These are phyloP conservation scores for Ischnura elegans DNA, from an alignment of 2,888 invertebrate genomes.

Conservation along the genomic window DNA sequence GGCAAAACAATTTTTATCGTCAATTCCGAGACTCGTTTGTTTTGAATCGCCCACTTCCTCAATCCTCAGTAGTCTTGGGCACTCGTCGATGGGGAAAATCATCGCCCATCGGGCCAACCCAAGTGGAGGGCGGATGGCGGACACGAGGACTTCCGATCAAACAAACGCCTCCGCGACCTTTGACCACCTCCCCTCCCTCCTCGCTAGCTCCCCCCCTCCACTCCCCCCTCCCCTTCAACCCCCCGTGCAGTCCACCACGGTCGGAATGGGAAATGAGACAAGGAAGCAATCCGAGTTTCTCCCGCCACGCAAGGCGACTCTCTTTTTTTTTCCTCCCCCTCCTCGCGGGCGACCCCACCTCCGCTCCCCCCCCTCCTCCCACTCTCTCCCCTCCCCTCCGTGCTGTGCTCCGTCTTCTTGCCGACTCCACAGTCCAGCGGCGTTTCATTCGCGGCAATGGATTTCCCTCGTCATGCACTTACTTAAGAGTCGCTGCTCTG, in stretches of 20 bases:
- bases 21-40: no score
- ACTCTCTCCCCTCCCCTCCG: background rate
- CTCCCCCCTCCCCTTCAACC: background rate
- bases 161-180: conserved; percentile 29
- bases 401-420: background rate
- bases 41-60: no score
- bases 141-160: conserved; percentile 30
- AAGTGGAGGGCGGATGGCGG: no score
- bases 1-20: no score
- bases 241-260: background rate
- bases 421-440: background rate
- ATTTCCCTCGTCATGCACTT: background rate
- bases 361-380: background rate
- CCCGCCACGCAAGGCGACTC: conserved; percentile 4
- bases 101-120: no score
- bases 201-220: background rate
- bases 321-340: background rate
- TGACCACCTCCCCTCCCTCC: conserved; percentile 9
- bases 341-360: background rate
- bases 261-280: conserved; percentile 16
- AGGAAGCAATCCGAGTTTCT: background rate
- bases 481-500: background rate
- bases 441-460: background rate
- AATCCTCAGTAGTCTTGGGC: no score
- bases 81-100: no score